phyloP scores from a whole-genome alignment of 2,888 invertebrate genomes.

The Sinelater perroti region DNA sequence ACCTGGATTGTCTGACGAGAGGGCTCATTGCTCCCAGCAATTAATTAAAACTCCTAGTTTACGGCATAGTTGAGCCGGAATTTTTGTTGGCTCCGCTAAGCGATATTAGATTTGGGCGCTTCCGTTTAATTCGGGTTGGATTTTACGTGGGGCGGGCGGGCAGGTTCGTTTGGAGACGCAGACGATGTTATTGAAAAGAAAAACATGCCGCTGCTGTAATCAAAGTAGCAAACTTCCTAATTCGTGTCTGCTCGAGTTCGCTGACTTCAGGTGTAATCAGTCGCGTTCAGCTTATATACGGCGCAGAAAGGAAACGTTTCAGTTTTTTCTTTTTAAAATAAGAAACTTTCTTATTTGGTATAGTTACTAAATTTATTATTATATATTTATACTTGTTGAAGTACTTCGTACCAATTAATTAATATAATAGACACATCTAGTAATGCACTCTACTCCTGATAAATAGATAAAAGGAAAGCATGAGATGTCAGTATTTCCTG shows the following conservation, averaged over 20 bases:
- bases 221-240: slow-evolving; percentile 34
- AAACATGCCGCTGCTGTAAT: slow-evolving; percentile 29
- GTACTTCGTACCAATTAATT: too few species aligned
- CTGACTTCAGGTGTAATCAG: slow-evolving; percentile 4
- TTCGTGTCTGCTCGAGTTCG: slow-evolving; percentile 16
- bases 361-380: too few species aligned
- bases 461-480: too few species aligned
- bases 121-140: slow-evolving; percentile 20
- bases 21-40: slow-evolving; percentile 34
- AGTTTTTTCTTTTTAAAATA: too few species aligned
- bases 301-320: too few species aligned
- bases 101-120: slow-evolving; percentile 20
- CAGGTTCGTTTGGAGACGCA: slow-evolving; percentile 30
- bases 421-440: too few species aligned
- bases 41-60: slow-evolving; percentile 39
- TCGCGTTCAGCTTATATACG: too few species aligned
- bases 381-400: too few species aligned
- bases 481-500: too few species aligned
- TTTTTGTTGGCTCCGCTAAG: slow-evolving; percentile 13
- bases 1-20: slow-evolving; percentile 32
- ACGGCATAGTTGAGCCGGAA: slow-evolving; percentile 10
- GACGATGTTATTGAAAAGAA: slow-evolving; percentile 38
- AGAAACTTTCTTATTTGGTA: too few species aligned
- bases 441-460: too few species aligned
- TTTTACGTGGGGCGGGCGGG: slow-evolving; percentile 30